These are phyloP conservation scores for Pristis pectinata DNA, from an alignment of 2,797 vertebrate genomes.

Conservation along the genomic window DNA sequence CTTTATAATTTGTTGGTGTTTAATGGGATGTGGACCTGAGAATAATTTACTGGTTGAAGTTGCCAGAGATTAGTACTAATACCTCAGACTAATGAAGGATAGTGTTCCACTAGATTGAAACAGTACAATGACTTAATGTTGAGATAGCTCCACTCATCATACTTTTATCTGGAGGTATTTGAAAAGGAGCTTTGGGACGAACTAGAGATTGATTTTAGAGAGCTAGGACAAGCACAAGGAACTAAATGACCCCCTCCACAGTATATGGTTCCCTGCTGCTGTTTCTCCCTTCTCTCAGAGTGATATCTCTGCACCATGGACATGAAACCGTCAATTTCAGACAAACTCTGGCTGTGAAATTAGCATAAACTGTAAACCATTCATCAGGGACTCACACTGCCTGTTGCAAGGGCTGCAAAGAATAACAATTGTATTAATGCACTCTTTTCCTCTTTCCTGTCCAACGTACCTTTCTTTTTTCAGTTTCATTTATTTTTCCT, in stretches of 20 bases:
- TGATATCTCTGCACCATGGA: neutral
- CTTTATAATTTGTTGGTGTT: neutral
- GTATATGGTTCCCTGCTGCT: neutral
- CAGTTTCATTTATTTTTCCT: neutral
- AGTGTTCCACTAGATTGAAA: constrained; percentile 6
- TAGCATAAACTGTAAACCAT: neutral
- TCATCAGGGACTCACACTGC: neutral
- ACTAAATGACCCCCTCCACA: neutral
- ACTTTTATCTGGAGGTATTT: neutral
- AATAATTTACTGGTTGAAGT: neutral
- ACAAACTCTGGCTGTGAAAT: neutral
- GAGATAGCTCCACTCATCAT: neutral
- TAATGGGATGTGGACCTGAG: neutral
- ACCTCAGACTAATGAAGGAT: neutral
- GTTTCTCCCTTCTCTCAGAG: neutral
- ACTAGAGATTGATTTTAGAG: neutral
- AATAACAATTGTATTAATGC: neutral
- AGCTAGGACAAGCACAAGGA: neutral
- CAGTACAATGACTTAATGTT: neutral
- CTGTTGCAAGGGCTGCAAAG: neutral
- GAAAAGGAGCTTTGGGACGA: neutral
- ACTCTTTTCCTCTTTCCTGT: neutral
- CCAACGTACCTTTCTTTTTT: neutral
- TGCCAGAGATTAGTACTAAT: neutral
- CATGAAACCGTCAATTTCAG: neutral